phyloP scores from a whole-genome alignment of 2,888 invertebrate species.

The Drosophila lacicola region DNA sequence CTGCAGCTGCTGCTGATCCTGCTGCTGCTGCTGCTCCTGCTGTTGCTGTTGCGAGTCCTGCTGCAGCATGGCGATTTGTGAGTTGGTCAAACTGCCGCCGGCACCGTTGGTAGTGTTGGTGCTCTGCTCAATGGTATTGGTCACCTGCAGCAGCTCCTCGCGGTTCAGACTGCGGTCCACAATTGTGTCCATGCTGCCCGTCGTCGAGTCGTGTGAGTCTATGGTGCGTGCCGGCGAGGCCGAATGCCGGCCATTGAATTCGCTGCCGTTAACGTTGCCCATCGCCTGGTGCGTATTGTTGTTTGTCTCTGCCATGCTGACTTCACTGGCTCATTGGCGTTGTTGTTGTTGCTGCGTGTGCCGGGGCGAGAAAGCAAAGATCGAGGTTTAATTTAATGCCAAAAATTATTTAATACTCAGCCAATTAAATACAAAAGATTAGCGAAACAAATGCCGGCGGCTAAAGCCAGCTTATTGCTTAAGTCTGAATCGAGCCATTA shows the following conservation, averaged over 20 bases:
- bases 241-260: slow-evolving; percentile 76
- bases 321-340: slow-evolving; percentile 53
- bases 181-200: slow-evolving; percentile 84
- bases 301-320: slow-evolving; percentile 52
- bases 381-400: slow-evolving; percentile 10
- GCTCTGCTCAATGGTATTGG: slow-evolving; percentile 76
- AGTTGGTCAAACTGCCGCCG: slow-evolving; percentile 80
- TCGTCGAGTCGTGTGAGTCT: slow-evolving; percentile 84
- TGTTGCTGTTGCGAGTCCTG: slow-evolving; percentile 37
- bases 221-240: slow-evolving; percentile 84
- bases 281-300: slow-evolving; percentile 28
- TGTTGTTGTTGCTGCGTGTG: slow-evolving; percentile 26
- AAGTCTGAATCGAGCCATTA: slow-evolving; percentile 23
- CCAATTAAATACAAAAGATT: slow-evolving; percentile 6
- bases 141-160: slow-evolving; percentile 75
- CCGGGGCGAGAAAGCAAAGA: neutral
- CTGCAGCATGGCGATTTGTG: slow-evolving; percentile 82
- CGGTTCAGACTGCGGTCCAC: slow-evolving; percentile 80
- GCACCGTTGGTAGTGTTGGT: slow-evolving; percentile 78
- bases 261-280: slow-evolving; percentile 30
- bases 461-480: slow-evolving; percentile 19
- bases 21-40: slow-evolving; percentile 23
- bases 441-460: slow-evolving; percentile 15
- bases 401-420: slow-evolving; percentile 23
- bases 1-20: slow-evolving; percentile 27